Evolutionary conservation across 2,113 vertebrate genomes (phyloP), one percentile per base, ranked within the genome.

Genomic region (Sinocyclocheilus anophthalmus): DNA sequence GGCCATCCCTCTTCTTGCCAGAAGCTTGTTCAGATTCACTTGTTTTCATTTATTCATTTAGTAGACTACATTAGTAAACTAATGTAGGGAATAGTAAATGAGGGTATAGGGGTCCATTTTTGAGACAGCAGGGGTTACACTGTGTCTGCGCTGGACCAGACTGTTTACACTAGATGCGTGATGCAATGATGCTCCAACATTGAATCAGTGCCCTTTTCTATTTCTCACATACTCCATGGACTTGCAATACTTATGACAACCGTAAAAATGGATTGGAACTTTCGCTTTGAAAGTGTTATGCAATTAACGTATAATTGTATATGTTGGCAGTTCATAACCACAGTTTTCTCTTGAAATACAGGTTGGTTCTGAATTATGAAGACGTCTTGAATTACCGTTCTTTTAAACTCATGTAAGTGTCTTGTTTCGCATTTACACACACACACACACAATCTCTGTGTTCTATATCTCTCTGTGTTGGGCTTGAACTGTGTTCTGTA

Each of bases 361-460:
- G 95, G 81, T 88, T 96, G 84, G 93, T 94, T 67, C 89, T 96
- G 0, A 94, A 94, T n/a, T 96, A 96, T 20, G 87, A 93, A 53
- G 91, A 93, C 0, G 88, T 96, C 0, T 92, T 94, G 1, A 86
- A 82, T 5, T 91, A 92, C 84, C 78, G 80, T 30, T 86, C 37
- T 87, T 94, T 96, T 85, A 94, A 93, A 87, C 91, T 96, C 30
- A 91, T 93, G 95, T 95, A 82, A 95, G 95, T 92, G 4, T 26
- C 14, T 33, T 2, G 26, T 30, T 61, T 45, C 70, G 5, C 11
- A 20, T 11, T 33, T 33, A 37, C 11, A 10, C 13, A 26, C 65
- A 18, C 16, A 5, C 50, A 5, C 50, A 53, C 53, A 55, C 4
- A 55, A 3, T n/a, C 7, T 59, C 57, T 10, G 57, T 18, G 53